Evolutionary conservation across 1,140 invertebrate genomes (phyloP).

Genomic region (Theocolax elegans): DNA sequence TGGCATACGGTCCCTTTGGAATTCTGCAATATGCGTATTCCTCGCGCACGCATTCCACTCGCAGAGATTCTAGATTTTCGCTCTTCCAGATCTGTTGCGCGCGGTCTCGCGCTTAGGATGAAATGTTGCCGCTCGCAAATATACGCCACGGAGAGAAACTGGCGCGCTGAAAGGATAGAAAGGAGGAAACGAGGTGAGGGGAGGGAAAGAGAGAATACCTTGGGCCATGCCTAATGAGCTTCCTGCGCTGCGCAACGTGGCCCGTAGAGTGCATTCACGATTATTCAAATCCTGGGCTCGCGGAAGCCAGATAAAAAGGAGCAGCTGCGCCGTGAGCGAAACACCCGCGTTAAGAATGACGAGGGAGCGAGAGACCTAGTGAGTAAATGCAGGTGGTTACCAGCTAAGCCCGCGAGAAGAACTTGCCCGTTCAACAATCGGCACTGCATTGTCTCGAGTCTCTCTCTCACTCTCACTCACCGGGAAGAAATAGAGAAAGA

Average conservation of each 20-base stretch:
- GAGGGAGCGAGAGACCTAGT: conserved; percentile 6
- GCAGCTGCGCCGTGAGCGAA: conserved; percentile 42
- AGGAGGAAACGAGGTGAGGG: background rate
- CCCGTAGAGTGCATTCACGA: conserved; percentile 49
- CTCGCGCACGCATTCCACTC: background rate
- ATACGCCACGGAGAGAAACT: background rate
- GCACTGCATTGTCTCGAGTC: conserved; percentile 54
- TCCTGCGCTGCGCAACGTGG: conserved; percentile 50
- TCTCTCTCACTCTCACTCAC: too few relatives aligned
- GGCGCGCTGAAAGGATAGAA: background rate
- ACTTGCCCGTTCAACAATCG: conserved; percentile 51
- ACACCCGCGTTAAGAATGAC: background rate
- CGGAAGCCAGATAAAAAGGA: conserved; percentile 37
- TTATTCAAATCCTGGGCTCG: conserved; percentile 50
- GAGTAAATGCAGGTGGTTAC: conserved; percentile 35
- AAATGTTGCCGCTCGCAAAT: background rate
- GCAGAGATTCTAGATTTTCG: conserved; percentile 13
- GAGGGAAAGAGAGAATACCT: conserved; percentile 41
- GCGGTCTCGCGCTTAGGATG: too few relatives aligned
- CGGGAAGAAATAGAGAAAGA: background rate
- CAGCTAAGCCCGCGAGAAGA: conserved; percentile 44
- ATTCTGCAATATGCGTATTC: conserved; percentile 20
- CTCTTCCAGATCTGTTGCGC: background rate
- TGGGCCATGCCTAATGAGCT: conserved; percentile 60
- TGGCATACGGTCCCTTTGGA: conserved; percentile 1